Conservation (phyloP, 2,797 vertebrate species). For the Paratrypauchen microcephalus region DNA sequence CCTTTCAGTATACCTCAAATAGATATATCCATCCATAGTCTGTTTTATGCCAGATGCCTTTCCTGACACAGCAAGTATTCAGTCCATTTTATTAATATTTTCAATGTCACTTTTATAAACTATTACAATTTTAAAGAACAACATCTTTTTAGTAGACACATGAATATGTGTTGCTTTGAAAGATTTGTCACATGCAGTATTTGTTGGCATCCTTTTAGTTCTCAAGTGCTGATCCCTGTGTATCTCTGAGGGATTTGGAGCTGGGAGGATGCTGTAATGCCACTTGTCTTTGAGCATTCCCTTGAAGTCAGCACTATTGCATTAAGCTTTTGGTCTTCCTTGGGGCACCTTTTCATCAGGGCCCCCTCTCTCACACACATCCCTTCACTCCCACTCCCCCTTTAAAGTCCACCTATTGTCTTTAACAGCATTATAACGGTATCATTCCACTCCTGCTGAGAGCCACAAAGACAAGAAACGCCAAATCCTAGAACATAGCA, state of each 20-base stretch:
- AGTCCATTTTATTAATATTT: too few relatives aligned
- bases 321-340: slow-evolving; percentile 75
- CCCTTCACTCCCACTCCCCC: slow-evolving; percentile 50
- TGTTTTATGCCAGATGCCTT: too few relatives aligned
- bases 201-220: slow-evolving; percentile 32
- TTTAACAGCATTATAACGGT: slow-evolving; percentile 81
- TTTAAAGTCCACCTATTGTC: slow-evolving; percentile 79
- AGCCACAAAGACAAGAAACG: slow-evolving; percentile 79
- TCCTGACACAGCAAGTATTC: too few relatives aligned
- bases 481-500: slow-evolving; percentile 77
- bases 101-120: neutral
- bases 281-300: slow-evolving; percentile 70
- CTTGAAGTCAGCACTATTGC: slow-evolving; percentile 77
- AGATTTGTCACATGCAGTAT: slow-evolving; percentile 15
- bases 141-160: neutral
- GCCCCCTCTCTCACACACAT: slow-evolving; percentile 49
- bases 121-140: neutral
- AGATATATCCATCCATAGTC: neutral
- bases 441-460: slow-evolving; percentile 79
- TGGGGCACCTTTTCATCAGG: slow-evolving; percentile 74
- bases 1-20: neutral
- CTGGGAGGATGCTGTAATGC: slow-evolving; percentile 63
- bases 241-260: slow-evolving; percentile 64
- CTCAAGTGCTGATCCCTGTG: slow-evolving; percentile 54
- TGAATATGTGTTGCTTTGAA: neutral